These are phyloP conservation scores for Isaurus tuberculatus DNA, from an alignment of 92 coral and sea anemone genomes.

Conservation along the genomic window DNA sequence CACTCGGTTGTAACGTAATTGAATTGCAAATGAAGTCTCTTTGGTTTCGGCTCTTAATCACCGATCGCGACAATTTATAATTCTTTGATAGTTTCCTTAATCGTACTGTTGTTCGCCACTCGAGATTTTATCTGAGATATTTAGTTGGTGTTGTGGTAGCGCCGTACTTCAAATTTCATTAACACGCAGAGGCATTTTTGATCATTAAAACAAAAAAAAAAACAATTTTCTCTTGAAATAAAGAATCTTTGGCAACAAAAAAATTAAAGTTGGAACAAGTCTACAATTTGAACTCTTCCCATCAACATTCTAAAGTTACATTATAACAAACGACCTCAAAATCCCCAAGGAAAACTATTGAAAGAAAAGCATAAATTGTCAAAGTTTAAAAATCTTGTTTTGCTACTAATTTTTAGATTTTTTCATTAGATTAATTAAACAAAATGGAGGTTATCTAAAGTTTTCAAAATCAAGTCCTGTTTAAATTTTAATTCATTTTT, in stretches of 20 bases:
- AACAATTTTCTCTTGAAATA: neutral
- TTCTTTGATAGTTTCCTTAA: constrained; percentile 16
- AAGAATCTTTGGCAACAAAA: neutral
- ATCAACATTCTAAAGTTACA: too few species aligned
- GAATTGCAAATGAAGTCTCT: neutral
- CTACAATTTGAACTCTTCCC: neutral
- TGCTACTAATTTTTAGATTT: too few species aligned
- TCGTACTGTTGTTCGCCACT: constrained; percentile 25
- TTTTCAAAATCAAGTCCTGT: too few species aligned
- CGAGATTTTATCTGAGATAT: constrained; percentile 34
- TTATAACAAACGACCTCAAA: too few species aligned
- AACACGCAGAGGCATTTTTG: neutral
- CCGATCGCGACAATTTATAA: constrained; percentile 6
- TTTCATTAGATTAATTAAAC: too few species aligned
- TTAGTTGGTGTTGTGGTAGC: constrained; percentile 7
- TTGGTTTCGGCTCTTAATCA: neutral
- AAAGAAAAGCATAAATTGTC: too few species aligned
- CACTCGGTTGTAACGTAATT: neutral
- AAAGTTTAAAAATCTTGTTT: too few species aligned
- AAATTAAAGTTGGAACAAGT: neutral
- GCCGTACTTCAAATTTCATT: neutral
- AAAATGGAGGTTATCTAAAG: too few species aligned
- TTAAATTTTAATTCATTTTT: too few species aligned
- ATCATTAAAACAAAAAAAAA: neutral
- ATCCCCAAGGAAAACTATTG: too few species aligned